Conservation (phyloP, 1,140 invertebrate genomes). For the Lycorma delicatula region DNA sequence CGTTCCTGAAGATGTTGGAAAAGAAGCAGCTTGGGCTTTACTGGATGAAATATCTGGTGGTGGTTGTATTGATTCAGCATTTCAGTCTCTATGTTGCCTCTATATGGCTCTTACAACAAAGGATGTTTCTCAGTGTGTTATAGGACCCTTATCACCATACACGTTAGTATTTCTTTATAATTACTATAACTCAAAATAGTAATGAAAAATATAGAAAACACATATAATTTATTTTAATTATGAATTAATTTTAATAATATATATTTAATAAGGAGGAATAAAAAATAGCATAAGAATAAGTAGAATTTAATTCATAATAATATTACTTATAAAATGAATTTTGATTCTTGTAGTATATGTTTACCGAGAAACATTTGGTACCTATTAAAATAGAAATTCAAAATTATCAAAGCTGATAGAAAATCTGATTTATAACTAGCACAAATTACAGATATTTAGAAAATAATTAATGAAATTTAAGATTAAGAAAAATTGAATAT, state of each 20-base stretch:
- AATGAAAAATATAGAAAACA: constrained; percentile 11
- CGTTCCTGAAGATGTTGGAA: constrained; percentile 86
- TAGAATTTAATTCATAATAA: too few relatives aligned
- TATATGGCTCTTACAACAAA: constrained; percentile 91
- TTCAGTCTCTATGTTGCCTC: constrained; percentile 75
- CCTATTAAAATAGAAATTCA: too few relatives aligned
- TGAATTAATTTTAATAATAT: constrained; percentile 9
- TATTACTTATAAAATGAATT: too few relatives aligned
- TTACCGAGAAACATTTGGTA: too few relatives aligned
- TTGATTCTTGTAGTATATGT: too few relatives aligned
- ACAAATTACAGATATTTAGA: too few relatives aligned
- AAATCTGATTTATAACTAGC: too few relatives aligned
- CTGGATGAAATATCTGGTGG: constrained; percentile 87
- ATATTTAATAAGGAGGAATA: too few relatives aligned
- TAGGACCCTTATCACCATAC: constrained; percentile 61
- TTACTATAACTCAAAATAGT: constrained; percentile 4
- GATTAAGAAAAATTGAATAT: too few relatives aligned
- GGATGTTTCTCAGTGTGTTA: constrained; percentile 85
- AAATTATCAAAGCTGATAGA: too few relatives aligned
- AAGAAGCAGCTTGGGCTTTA: constrained; percentile 66
- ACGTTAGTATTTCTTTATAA: constrained; percentile 42
- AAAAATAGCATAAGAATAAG: too few relatives aligned
- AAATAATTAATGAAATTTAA: too few relatives aligned
- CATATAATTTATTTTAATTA: constrained; percentile 24
- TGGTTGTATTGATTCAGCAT: constrained; percentile 84